Evolutionary conservation across 2,113 vertebrate genomes (phyloP).

Genomic region (Gulo gulo): DNA sequence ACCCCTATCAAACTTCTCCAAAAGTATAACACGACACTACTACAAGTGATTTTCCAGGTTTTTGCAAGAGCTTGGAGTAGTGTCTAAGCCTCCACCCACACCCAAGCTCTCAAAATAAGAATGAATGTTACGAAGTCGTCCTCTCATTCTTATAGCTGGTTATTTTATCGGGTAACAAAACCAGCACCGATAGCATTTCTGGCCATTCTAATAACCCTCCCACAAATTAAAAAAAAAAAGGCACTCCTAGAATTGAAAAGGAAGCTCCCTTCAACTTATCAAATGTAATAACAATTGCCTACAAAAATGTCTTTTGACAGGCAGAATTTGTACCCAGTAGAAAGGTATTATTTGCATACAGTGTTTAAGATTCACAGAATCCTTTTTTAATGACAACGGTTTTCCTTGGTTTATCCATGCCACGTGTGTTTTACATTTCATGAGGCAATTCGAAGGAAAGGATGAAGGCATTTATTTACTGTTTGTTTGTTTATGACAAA

Average conservation of each 20-base stretch:
- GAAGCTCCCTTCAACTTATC: background rate
- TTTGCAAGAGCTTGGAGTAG: background rate
- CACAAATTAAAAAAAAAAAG: slow-evolving; percentile 33
- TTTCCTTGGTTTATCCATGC: background rate
- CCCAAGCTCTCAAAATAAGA: slow-evolving; percentile 32
- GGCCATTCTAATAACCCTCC: background rate
- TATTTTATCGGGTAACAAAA: background rate
- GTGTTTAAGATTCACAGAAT: background rate
- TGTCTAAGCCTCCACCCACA: background rate
- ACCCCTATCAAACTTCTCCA: background rate
- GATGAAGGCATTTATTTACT: background rate
- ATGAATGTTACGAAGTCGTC: background rate
- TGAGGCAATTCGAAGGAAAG: background rate
- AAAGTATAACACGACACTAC: background rate
- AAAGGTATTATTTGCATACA: background rate
- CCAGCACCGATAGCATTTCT: background rate
- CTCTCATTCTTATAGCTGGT: background rate
- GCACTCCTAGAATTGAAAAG: slow-evolving; percentile 13
- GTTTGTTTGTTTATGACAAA: background rate
- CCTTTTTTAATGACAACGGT: background rate
- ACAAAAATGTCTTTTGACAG: slow-evolving; percentile 20
- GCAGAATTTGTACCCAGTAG: slow-evolving; percentile 36
- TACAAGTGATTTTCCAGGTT: background rate
- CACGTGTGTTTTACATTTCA: background rate
- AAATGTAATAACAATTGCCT: background rate